Evolutionary conservation across 2,113 vertebrate genomes (phyloP).

Genomic region (Bujurquina vittata): DNA sequence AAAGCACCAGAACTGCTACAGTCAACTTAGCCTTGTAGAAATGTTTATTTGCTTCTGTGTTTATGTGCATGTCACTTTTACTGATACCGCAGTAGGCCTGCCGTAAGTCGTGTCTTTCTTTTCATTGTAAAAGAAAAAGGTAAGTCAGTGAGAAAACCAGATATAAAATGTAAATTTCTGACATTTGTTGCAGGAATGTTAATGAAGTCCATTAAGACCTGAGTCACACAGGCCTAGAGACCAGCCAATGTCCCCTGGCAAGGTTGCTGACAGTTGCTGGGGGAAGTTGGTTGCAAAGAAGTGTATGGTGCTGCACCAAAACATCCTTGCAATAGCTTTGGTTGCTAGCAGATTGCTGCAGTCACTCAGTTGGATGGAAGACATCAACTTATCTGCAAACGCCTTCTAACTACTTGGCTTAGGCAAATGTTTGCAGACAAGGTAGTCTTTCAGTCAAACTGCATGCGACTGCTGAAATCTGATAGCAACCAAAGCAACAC

Average conservation of each 20-base stretch:
- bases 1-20: slow-evolving; percentile 2
- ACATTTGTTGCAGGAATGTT: slow-evolving; percentile 10
- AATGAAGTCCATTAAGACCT: neutral
- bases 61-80: neutral
- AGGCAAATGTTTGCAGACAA: no score
- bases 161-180: neutral
- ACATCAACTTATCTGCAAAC: neutral
- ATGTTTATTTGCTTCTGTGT: neutral
- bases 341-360: neutral
- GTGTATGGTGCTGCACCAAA: no score
- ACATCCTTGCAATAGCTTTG: no score
- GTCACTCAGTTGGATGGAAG: neutral
- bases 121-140: neutral
- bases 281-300: no score
- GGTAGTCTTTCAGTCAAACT: neutral
- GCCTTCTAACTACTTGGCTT: neutral
- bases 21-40: neutral
- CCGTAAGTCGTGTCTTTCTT: neutral
- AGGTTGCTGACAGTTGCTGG: neutral
- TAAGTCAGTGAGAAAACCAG: neutral
- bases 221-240: neutral
- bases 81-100: neutral
- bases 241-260: neutral
- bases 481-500: no score
- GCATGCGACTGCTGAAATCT: no score